phyloP scores from a whole-genome alignment of 2,797 vertebrate genomes.

The Gymnopithys bicolor region DNA sequence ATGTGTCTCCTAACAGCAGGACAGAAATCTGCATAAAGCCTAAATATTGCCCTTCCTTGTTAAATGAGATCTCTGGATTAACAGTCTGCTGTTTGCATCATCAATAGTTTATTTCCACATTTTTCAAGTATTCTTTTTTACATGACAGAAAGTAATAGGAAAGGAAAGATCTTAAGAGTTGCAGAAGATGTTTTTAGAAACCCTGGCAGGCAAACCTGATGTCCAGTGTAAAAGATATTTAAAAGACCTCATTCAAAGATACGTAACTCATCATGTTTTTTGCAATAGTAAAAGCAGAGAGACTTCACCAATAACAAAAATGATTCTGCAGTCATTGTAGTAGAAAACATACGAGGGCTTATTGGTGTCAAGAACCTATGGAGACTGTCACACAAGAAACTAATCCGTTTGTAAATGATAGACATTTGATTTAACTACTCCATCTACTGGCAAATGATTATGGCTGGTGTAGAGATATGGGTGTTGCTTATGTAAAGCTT shows the following conservation, averaged over 20 bases:
- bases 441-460: slow-evolving; percentile 70
- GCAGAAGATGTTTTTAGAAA: neutral
- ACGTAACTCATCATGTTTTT: neutral
- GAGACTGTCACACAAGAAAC: neutral
- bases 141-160: neutral
- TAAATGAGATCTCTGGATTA: neutral
- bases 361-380: neutral
- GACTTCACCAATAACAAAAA: neutral
- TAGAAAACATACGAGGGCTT: slow-evolving; percentile 4
- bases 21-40: neutral
- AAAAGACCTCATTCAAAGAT: neutral
- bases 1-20: neutral
- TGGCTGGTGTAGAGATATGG: neutral
- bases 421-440: slow-evolving; percentile 73
- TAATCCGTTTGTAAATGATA: neutral
- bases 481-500: neutral
- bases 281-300: neutral
- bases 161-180: neutral
- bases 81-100: neutral
- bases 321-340: neutral
- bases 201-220: neutral
- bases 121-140: neutral
- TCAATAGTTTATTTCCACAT: neutral
- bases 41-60: neutral
- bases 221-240: neutral